phyloP scores from a whole-genome alignment of 1,140 invertebrate species.

The Danaus melanippus region DNA sequence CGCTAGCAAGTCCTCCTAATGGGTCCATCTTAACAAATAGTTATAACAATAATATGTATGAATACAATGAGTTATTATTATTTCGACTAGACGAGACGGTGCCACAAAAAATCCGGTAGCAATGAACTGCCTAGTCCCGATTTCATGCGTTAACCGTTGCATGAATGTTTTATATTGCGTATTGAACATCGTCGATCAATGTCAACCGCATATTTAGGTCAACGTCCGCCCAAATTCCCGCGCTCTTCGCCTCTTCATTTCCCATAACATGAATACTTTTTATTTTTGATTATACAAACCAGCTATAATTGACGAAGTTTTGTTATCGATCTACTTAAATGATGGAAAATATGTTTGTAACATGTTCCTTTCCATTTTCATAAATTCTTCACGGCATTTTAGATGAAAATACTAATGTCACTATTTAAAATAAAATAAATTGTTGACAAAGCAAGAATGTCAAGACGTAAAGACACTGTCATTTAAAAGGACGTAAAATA shows the following conservation, averaged over 20 bases:
- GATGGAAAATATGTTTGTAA: neutral
- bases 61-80: slow-evolving; percentile 35
- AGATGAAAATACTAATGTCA: too few relatives aligned
- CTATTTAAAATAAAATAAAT: too few relatives aligned
- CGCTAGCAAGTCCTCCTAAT: neutral
- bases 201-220: slow-evolving; percentile 70
- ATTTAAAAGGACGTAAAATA: slow-evolving; percentile 3
- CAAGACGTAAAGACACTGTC: too few relatives aligned
- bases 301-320: slow-evolving; percentile 1
- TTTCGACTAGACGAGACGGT: slow-evolving; percentile 34
- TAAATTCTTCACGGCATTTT: slow-evolving; percentile 1
- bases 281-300: slow-evolving; percentile 22
- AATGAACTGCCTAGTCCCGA: slow-evolving; percentile 52
- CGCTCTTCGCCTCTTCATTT: slow-evolving; percentile 54
- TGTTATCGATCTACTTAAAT: too few relatives aligned
- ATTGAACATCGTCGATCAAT: slow-evolving; percentile 68
- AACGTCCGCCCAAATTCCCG: slow-evolving; percentile 64
- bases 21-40: neutral
- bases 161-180: slow-evolving; percentile 58
- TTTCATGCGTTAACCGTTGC: slow-evolving; percentile 37
- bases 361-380: slow-evolving; percentile 1
- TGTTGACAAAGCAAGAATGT: too few relatives aligned
- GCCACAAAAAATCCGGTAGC: slow-evolving; percentile 49
- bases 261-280: slow-evolving; percentile 47
- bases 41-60: neutral